Base-by-base conservation (phyloP, 1,140 invertebrate genomes). In the Potamilus streckersoni region DNA sequence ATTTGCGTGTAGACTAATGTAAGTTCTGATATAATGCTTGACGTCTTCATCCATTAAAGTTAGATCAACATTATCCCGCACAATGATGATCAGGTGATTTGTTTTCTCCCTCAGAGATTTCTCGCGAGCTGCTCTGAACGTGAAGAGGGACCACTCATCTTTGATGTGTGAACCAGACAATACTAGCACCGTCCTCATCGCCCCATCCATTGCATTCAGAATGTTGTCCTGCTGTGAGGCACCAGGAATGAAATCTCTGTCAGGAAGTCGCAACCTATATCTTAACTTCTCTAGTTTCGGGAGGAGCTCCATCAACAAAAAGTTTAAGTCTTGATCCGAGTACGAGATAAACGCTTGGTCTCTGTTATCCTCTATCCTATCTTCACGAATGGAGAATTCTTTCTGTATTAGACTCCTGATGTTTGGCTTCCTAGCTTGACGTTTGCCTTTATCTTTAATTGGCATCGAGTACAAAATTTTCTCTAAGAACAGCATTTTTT, bases 221-320 rank as follows among this genome's bases (percentile, higher is more conserved):
- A 85, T 80, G 66, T 85, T 85, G 73, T 85, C 82, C 57, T 85
- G 80, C 38, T 82, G 82, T 20, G 82, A 77, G 20, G 81, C 78
- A 6, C 84, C 84, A 13, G 76, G 79, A 13, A 78, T 69, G 58
- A 85, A 85, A 55, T 84, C 81, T 38, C 82, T 74, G 67, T 85
- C 84, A 15, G 81, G 75, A 15, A 85, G 69, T 61, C 76, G 76
- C 16, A 81, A 74, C 6, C 17, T 65, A 69, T 82, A 81, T 2
- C 79, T 81, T 0, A 62, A 71, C 17, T 66, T 38, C 55, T 85
- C 80, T 49, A 82, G 62, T 19, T 65, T 68, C 19, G 75, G 73
- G 31, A 73, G 75, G 11, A 85, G 62, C 19, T 71, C 71, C 59
- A 79, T 78, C 49, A 82, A 61, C 15, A 79, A 77, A 62, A 73